Conservation (phyloP, 1,140 invertebrate species). For the Parapsyche elsis region DNA sequence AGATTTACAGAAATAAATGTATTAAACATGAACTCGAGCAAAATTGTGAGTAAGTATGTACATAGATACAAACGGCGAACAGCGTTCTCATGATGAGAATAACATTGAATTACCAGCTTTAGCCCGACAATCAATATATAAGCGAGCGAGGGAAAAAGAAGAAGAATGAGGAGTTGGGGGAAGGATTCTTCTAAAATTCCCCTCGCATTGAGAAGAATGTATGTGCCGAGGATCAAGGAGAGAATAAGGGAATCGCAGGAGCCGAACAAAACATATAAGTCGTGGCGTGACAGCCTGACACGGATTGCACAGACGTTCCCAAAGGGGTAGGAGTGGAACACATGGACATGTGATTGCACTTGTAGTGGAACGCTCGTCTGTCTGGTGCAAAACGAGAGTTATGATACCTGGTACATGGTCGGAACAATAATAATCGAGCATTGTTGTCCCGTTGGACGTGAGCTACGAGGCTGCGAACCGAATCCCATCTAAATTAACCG, state of each 20-base stretch:
- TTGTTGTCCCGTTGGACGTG: background rate
- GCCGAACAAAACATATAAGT: conserved; percentile 29
- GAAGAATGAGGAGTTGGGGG: background rate
- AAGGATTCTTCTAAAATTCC: background rate
- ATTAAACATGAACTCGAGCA: too few relatives aligned
- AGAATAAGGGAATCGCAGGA: conserved; percentile 9
- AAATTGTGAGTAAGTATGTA: too few relatives aligned
- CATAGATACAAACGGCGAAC: too few relatives aligned
- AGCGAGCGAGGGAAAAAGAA: background rate
- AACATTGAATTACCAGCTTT: background rate
- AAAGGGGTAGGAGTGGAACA: background rate
- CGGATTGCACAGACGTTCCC: conserved; percentile 33
- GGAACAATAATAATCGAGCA: conserved; percentile 17
- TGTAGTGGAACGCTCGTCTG: conserved; percentile 1
- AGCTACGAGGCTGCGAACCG: too few relatives aligned
- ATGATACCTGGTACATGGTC: background rate
- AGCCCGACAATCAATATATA: background rate
- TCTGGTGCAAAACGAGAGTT: conserved; percentile 13
- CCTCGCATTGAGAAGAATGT: background rate
- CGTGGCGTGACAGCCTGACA: conserved; percentile 31
- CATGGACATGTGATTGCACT: conserved; percentile 39
- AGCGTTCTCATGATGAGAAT: background rate
- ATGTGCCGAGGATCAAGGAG: background rate
- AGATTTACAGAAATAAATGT: too few relatives aligned
- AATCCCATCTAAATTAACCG: background rate